These are phyloP conservation scores for Typhlichthys eigenmanni DNA, from an alignment of 2,797 vertebrate genomes.

Conservation along the genomic window DNA sequence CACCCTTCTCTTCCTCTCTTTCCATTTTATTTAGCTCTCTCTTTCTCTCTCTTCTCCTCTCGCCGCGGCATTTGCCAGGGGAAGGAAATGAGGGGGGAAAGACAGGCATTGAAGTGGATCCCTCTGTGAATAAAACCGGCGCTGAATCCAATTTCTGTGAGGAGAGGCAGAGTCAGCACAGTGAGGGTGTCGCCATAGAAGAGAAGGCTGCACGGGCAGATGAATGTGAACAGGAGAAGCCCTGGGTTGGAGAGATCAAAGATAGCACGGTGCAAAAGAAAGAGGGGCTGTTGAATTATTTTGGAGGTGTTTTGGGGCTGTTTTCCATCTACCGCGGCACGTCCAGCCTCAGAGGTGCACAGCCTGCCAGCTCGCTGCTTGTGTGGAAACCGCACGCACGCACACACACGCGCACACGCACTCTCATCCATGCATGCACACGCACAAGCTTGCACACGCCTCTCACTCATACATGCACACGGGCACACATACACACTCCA, in stretches of 20 bases:
- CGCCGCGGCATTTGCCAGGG: constrained; percentile 36
- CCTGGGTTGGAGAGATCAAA: constrained; percentile 56
- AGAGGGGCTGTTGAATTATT: constrained; percentile 48
- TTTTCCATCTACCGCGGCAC: constrained; percentile 45
- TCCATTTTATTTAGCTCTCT: neutral
- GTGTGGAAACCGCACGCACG: constrained; percentile 22
- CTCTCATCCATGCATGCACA: no score
- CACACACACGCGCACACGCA: neutral
- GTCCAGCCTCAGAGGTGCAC: constrained; percentile 52
- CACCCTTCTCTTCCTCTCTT: neutral
- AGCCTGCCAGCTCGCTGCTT: constrained; percentile 41
- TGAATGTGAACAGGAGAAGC: constrained; percentile 48
- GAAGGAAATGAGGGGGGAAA: constrained; percentile 15
- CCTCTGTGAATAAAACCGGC: constrained; percentile 48
- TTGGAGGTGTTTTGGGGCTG: constrained; percentile 53
- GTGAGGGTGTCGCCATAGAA: constrained; percentile 22
- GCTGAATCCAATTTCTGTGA: constrained; percentile 50
- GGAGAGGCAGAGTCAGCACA: constrained; percentile 51
- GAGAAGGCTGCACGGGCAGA: constrained; percentile 38
- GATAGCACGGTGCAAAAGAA: constrained; percentile 36
- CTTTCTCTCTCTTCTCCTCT: constrained; percentile 12
- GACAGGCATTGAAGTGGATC: constrained; percentile 42
- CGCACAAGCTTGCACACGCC: no score
- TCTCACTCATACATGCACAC: no score
- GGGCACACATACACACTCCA: no score